These are phyloP conservation scores for Aurelia aurita complex sp. Pacific DNA, from an alignment of 30 jellyfish, hydroid and myxozoan species.

Conservation along the genomic window DNA sequence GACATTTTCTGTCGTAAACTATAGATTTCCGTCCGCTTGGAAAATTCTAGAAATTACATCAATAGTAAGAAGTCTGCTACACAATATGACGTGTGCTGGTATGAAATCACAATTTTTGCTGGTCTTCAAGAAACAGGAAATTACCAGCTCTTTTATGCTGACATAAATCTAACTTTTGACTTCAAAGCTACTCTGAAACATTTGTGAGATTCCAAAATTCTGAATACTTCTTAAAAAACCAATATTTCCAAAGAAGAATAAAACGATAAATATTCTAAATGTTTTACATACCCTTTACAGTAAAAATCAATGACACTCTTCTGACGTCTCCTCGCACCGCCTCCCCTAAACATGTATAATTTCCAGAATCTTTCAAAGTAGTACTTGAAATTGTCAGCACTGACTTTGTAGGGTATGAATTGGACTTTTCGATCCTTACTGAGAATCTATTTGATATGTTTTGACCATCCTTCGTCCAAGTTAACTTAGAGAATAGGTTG, in stretches of 20 bases:
- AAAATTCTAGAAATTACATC: too few relatives aligned
- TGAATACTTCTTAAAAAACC: too few relatives aligned
- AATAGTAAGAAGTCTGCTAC: too few relatives aligned
- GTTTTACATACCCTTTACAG: neutral
- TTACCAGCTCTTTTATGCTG: neutral
- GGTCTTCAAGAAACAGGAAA: too few relatives aligned
- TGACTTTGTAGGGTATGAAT: conserved; percentile 28
- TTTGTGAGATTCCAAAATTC: too few relatives aligned
- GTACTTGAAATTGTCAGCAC: conserved; percentile 30
- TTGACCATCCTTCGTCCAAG: conserved; percentile 73
- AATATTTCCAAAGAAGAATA: too few relatives aligned
- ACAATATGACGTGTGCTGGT: too few relatives aligned
- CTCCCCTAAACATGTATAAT: conserved; percentile 73
- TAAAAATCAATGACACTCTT: conserved; percentile 1
- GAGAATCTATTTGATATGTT: conserved; percentile 7
- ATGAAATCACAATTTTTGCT: too few relatives aligned
- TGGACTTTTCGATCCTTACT: conserved; percentile 3
- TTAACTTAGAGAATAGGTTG: conserved; percentile 45
- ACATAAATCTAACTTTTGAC: conserved; percentile 9
- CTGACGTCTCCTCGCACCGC: conserved; percentile 46
- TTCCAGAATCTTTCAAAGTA: conserved; percentile 70
- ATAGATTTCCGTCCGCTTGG: too few relatives aligned
- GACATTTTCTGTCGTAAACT: too few relatives aligned
- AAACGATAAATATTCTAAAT: too few relatives aligned
- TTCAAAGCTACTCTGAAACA: too few relatives aligned